Base-by-base conservation (phyloP, 2,113 vertebrate species). In the Dipodomys merriami region DNA sequence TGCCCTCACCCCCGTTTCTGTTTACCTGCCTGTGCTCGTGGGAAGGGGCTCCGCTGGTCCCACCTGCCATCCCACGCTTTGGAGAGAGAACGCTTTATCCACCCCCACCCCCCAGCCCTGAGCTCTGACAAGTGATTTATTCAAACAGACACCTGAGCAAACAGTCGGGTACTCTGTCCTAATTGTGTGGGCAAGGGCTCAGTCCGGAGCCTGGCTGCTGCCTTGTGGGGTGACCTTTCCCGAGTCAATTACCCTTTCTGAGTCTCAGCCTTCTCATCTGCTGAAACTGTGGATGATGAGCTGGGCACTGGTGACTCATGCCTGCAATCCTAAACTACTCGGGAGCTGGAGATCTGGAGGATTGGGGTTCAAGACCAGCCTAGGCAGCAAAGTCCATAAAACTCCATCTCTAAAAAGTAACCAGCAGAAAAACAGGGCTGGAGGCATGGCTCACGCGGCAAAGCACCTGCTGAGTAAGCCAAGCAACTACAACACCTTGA, bases 81-180 rank as follows among this genome's bases (percentile, higher is more conserved):
- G 68, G 83, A 73, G 93, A 96, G 91, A 82, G n/a, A 92, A 69
- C 16, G 53, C 76, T 65, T 72, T 62, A 39, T 72, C 72, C 49
- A 83, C 44, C 62, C 57, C 23, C 44, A 76, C 84, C 82, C 71
- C 86, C 88, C 73, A 86, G 46, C 72, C 68, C 65, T 67, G 89
- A 10, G 46, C 64, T 77, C 69, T 89, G 95, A 89, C 93, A 71
- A 87, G 39, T 91, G 90, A 91, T 90, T 91, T 86, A 95, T 95
- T 84, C 87, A 65, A 81, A 67, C 12, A 44, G 95, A 93, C 88
- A 83, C 29, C 49, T 0, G 15, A 89, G 87, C 86, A 88, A 77
- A 92, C 69, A 27, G 73, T 89, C 82, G 57, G 16, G 25, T 46
- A 60, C 49, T 72, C 65, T 62, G 60, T 76, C 91, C 81, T 93